phyloP scores from a whole-genome alignment of 2,113 vertebrate species.

The Gasterosteus nipponicus region DNA sequence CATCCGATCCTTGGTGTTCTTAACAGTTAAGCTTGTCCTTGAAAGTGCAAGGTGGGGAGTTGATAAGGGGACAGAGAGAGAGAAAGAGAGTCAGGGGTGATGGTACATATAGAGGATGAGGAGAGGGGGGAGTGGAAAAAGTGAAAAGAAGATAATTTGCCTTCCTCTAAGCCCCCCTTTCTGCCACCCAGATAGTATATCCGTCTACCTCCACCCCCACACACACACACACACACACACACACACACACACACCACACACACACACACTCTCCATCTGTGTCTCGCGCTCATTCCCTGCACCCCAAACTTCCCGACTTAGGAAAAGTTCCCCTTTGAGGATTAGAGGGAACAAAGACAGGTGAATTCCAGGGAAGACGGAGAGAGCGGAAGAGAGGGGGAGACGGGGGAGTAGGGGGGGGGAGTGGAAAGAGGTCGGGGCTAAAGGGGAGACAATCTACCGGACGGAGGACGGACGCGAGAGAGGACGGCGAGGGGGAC shows the following conservation, averaged over 20 bases:
- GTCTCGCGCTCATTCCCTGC: conserved; percentile 36
- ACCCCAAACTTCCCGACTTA: conserved; percentile 75
- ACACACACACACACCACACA: no score
- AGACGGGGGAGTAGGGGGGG: conserved; percentile 5
- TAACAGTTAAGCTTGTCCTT: conserved; percentile 73
- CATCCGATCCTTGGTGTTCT: conserved; percentile 60
- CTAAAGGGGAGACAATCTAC: conserved; percentile 58
- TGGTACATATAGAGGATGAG: conserved; percentile 42
- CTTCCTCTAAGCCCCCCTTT: conserved; percentile 65
- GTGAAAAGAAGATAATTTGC: conserved; percentile 68
- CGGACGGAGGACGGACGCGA: conserved; percentile 30
- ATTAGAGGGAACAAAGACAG: conserved; percentile 75
- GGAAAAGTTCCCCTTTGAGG: conserved; percentile 75
- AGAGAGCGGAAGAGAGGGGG: conserved; percentile 7
- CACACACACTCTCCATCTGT: conserved; percentile 26
- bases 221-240: not conserved
- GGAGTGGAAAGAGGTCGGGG: conserved; percentile 22
- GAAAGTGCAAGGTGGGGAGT: conserved; percentile 74
- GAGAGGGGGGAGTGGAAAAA: conserved; percentile 42
- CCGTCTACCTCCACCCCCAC: conserved; percentile 48
- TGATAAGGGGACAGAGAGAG: conserved; percentile 63
- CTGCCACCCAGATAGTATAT: conserved; percentile 66
- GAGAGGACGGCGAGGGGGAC: conserved; percentile 36
- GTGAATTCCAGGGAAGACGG: conserved; percentile 69
- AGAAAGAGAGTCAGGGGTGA: conserved; percentile 49